Base-by-base conservation (phyloP, 2,797 vertebrate genomes). In the Chanos chanos region DNA sequence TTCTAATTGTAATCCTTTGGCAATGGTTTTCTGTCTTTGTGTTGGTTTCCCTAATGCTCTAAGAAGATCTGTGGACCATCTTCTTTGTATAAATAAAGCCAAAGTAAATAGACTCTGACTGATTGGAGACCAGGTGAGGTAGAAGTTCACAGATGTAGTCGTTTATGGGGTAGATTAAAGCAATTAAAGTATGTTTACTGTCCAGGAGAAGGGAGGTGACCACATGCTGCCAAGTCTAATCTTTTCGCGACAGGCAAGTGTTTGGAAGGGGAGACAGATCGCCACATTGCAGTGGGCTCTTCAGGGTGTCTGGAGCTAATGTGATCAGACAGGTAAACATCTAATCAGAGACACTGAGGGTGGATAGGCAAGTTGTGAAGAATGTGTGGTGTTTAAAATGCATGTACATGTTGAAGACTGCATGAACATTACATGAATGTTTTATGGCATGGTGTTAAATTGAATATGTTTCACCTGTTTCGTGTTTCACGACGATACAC, bases 111-210 rank as follows among this genome's bases (percentile, higher is more conserved):
- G 12, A 28, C 44, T 66, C 50, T 39, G 33, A 65, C 58, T 79
- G 68, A 79, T 73, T 67, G 45, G 27, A 49, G 67, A 66, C 58
- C 70, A 68, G 53, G 33, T 71, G 61, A 33, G 54, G 41, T 55
- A 49, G 28, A 48, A 40, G 73, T 72, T 44, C 59, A 53, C 63
- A 73, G 22, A 64, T 70, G 37, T 21, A 41, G 57, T 71, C 60
- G 62, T 80, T 76, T 61, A 76, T n/a, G n/a, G 39, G 39, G 45
- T 31, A 37, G 55, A 77, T 70, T 62, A 73, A 71, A 52, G 51
- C 21, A 36, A 49, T 57, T 55, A 72, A 50, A 65, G 10, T 36
- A 34, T 36, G 53, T 71, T 68, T 54, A 75, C 47, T 36, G 50
- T 71, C 63, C 18, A 44, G 44, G 30, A 54, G n/a, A 19, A 40